These are phyloP conservation scores for Lophotis ruficrista DNA, from an alignment of 2,113 vertebrate species.

Conservation along the genomic window DNA sequence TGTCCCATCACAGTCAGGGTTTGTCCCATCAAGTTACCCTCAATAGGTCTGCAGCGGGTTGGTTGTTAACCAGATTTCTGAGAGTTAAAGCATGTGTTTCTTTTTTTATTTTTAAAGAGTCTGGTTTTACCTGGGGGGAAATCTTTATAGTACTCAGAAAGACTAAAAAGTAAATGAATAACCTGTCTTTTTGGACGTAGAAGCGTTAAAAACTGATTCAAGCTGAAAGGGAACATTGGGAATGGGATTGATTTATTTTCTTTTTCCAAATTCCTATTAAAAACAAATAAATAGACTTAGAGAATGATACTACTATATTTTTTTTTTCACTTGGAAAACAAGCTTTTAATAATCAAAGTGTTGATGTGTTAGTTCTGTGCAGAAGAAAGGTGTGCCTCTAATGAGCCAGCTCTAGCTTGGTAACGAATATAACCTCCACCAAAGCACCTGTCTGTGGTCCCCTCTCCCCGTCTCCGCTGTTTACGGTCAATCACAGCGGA, in stretches of 20 bases:
- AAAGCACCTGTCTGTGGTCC: background rate
- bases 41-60: background rate
- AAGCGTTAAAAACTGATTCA: background rate
- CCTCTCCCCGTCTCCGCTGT: background rate
- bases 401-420: background rate
- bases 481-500: too few relatives aligned
- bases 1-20: background rate
- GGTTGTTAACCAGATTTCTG: background rate
- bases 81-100: background rate
- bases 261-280: background rate
- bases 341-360: background rate
- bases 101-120: background rate
- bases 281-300: background rate
- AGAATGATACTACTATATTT: background rate
- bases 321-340: background rate
- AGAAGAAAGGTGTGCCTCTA: background rate
- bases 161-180: background rate
- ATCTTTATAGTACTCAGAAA: background rate
- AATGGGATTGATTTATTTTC: accelerated
- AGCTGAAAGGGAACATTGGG: background rate
- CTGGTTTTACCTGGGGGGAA: background rate
- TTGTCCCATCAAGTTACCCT: conserved; percentile 37
- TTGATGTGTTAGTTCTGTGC: background rate
- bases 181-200: background rate
- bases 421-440: background rate